Evolutionary conservation across 2,888 invertebrate species (phyloP), one percentile per base, ranked within the genome.

Genomic region (Aspidiotus destructor): DNA sequence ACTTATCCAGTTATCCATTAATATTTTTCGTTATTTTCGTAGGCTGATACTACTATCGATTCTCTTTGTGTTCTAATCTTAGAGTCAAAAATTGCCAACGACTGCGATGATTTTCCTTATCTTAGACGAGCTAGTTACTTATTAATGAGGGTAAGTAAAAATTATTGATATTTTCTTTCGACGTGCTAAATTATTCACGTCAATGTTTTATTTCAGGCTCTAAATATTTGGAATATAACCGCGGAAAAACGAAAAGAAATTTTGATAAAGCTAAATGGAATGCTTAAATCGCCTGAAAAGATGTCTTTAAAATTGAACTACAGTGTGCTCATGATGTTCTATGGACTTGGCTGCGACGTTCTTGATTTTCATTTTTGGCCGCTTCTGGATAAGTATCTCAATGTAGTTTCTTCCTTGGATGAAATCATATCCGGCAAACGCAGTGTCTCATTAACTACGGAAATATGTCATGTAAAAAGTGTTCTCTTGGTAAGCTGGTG

Each of bases 221-320:
- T 65, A 11, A 65, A 65, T 65, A 42, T 54, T 8, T 65, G 65
- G 65, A 44, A 28, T 41, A 57, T 65, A 17, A 40, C 40, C 17
- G 57, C 28, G 11, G 57, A 44, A 44, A 11, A 58, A 15, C 53
- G 54, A 10, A 58, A 9, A n/a, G 57, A 65, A 65, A 55, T 65
- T 42, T 44, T 57, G 16, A 28, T 57, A 8, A 44, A 16, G 1
- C n/a, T 65, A 10, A 55, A 44, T 41, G 57, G 48, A 55, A 42
- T 57, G 7, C 28, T 65, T 3, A 16, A 42, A 55, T 8, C 16
- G 13, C 55, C 65, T 11, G 65, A 65, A 15, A 65, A 65, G 44
- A 65, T 65, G 65, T 65, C 65, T 9, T 57, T 65, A 16, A 65
- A 65, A 13, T 28, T 58, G 41, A 65, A 65, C 41, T 65, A 65